Evolutionary conservation across 2,113 vertebrate species (phyloP), one percentile per base, ranked within the genome.

Genomic region (Notarius quadriscutis): DNA sequence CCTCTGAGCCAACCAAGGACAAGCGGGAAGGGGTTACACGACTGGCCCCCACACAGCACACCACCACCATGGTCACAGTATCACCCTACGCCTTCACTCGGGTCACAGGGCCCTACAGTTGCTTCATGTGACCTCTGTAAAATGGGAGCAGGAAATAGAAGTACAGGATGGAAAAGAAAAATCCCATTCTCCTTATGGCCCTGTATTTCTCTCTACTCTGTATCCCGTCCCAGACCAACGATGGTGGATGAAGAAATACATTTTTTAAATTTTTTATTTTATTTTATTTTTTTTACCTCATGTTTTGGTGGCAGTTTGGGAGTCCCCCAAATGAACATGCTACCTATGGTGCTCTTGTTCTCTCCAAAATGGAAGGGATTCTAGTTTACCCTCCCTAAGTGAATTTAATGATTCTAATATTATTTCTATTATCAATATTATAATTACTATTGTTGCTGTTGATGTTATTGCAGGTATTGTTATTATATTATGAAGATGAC

Each of bases 41-140:
- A 91, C 94, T 96, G 93, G 96, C 97, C n/a, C 92, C 96, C 92
- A 96, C 96, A 12, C 90, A 96, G 89, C 93, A 97, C 92, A 98
- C 98, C 90, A 95, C 96, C 95, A 97, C 97, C 0, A 93, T 95
- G n/a, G 96, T 98, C 95, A 99, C 97, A 91, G 97, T 96, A 94
- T 97, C 97, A 93, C 97, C 97, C 90, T 98, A 99, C 60, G 97
- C 98, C 95, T 98, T 96, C 95, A 99, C 98, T 87, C 97, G 96
- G 93, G 96, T 99, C 95, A 99, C 98, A 2, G 98, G 98, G 89
- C 98, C 98, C 90, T 99, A 99, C 95, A 99, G 96, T 94, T 96
- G 96, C 95, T 99, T 97, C 93, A 96, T 97, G 92, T 99, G 95
- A 97, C 92, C 93, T 85, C 83, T 62, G 77, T 41, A 72, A 90